phyloP scores from a whole-genome alignment of 2,888 invertebrate genomes.

The Acrobasis repandana region DNA sequence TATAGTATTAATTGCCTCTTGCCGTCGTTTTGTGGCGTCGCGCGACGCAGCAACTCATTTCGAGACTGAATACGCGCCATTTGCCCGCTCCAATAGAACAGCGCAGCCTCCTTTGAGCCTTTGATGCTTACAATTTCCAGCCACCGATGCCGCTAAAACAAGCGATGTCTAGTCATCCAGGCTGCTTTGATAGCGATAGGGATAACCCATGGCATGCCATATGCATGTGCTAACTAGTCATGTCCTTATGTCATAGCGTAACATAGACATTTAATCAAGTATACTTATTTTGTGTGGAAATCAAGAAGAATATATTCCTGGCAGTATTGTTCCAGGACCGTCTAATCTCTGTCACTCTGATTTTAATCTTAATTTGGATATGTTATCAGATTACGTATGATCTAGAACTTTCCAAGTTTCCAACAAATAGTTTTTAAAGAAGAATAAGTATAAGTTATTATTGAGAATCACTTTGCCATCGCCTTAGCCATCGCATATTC shows the following conservation, averaged over 20 bases:
- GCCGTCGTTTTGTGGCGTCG: slow-evolving; percentile 27
- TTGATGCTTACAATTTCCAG: slow-evolving; percentile 47
- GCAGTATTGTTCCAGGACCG: too few relatives aligned
- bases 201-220: background rate
- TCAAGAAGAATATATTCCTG: too few relatives aligned
- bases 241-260: too few relatives aligned
- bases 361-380: too few relatives aligned
- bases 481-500: background rate
- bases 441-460: too few relatives aligned
- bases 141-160: background rate
- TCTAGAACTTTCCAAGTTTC: too few relatives aligned
- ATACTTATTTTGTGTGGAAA: too few relatives aligned
- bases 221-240: too few relatives aligned
- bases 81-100: slow-evolving; percentile 60
- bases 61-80: slow-evolving; percentile 66
- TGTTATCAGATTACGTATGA: too few relatives aligned
- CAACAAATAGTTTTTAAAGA: too few relatives aligned
- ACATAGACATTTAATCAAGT: too few relatives aligned
- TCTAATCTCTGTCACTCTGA: too few relatives aligned
- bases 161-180: slow-evolving; percentile 1
- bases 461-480: background rate
- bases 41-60: slow-evolving; percentile 61
- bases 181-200: background rate
- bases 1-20: slow-evolving; percentile 26
- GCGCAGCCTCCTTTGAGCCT: slow-evolving; percentile 65